A percentile compares a stretch with the other conserved stretches of the same genome.
phyloP scores from a whole-genome alignment of 2,113 vertebrate genomes.

The Pandion haliaetus region DNA sequence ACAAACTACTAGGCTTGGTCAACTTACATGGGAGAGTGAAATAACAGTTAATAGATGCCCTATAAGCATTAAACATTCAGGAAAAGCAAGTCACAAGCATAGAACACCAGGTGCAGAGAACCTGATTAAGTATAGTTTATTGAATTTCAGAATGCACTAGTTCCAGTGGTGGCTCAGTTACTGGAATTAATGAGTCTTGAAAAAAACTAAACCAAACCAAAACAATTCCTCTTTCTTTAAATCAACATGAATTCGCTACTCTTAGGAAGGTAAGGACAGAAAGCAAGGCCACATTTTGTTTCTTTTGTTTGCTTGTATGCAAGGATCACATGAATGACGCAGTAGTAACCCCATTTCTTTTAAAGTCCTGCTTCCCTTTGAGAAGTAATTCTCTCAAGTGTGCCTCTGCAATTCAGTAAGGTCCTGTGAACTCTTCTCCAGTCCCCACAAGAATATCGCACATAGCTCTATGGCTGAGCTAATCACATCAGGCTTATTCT shows the following conservation, averaged over 20 bases:
- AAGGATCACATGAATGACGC: neutral
- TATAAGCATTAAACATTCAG: neutral
- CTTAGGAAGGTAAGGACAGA: neutral
- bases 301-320: neutral
- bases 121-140: neutral
- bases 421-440: neutral
- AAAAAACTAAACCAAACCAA: neutral
- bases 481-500: neutral
- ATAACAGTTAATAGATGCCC: neutral
- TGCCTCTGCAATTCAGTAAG: neutral
- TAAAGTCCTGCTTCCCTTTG: neutral
- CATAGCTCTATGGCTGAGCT: neutral
- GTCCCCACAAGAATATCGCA: neutral
- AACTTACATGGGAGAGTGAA: neutral
- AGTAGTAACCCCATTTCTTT: neutral
- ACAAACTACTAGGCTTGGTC: neutral
- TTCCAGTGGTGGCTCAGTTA: neutral
- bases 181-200: neutral
- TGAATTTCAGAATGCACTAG: neutral
- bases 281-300: neutral
- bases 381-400: neutral
- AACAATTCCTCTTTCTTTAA: neutral
- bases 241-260: neutral
- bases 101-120: neutral
- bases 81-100: neutral